Evolutionary conservation across 2,113 vertebrate species (phyloP), one percentile per base, ranked within the genome.

Genomic region (Zootoca vivipara): DNA sequence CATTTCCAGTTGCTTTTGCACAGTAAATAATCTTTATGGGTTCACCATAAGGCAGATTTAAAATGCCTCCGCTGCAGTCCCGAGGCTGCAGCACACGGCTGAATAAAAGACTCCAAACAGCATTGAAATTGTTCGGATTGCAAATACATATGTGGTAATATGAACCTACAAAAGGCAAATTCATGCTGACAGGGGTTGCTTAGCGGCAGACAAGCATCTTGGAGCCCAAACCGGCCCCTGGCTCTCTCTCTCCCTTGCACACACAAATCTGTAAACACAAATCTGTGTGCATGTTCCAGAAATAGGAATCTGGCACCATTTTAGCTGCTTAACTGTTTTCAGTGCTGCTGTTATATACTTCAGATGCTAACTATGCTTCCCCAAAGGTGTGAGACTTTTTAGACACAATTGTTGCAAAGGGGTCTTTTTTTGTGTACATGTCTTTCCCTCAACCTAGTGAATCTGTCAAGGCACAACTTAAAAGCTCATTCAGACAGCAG

Each of bases 401-500:
- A 92, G 92, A 65, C 7, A 18, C 24, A 30, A 64, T 40, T 40
- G 1, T 0, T 70, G 70, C 70, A 33, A 22, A 85, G 87, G 85
- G 87, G 69, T 40, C 7, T 58, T 1, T 93, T 80, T 91, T 84
- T 95, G 93, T 95, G 88, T 93, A 93, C 92, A 89, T 89, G 93
- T 92, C 93, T 93, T 94, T 92, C 87, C 92, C 95, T 78, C 93
- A 93, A 95, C 94, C 95, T 93, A 93, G 92, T 93, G 93, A 95
- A 94, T 92, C 93, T 94, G 94, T 95, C 93, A 94, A 96, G 95
- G 95, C 88, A 83, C 92, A 95, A 96, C 96, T 96, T 96, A 96
- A 96, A 96, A 96, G 95, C 95, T 95, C 92, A 93, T 94, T 93
- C 91, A 95, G 92, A 91, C 94, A 92, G 91, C 94, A 92, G 94